A percentile compares a stretch with the other conserved stretches of the same genome.
Evolutionary conservation across 2,113 vertebrate genomes (phyloP).

Genomic region (Psittacus erithacus): DNA sequence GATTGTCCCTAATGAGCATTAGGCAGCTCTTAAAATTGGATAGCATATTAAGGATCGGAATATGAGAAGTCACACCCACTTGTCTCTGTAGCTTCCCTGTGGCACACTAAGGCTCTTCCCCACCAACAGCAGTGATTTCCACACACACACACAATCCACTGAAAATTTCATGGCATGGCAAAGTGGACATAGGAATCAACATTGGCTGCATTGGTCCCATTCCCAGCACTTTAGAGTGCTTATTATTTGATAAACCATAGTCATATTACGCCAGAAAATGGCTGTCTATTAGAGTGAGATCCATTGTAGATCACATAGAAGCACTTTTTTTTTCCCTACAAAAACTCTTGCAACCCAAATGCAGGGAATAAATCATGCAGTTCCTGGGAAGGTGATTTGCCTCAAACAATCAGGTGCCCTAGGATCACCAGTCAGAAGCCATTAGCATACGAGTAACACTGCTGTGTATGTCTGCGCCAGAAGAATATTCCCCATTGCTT

Average conservation of each 20-base stretch:
- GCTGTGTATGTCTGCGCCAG: not conserved
- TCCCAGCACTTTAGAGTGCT: conserved; percentile 15
- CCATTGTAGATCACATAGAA: conserved; percentile 13
- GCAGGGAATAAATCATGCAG: conserved; percentile 25
- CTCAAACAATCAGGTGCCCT: conserved; percentile 1
- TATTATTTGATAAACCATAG: conserved; percentile 34
- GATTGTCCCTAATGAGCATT: conserved; percentile 48
- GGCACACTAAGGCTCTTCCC: not conserved
- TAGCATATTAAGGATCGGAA: conserved; percentile 14
- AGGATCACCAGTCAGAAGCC: not conserved
- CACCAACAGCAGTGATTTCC: not conserved
- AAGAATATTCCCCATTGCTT: not conserved
- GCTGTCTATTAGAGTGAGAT: conserved; percentile 14
- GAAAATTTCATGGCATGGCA: not conserved
- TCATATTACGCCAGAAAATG: not conserved
- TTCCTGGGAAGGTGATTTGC: not conserved
- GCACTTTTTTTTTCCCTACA: not conserved
- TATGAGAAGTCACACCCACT: conserved; percentile 53
- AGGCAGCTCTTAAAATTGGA: conserved; percentile 36
- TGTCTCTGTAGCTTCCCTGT: conserved; percentile 1
- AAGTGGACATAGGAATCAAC: not conserved
- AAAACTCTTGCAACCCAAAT: not conserved
- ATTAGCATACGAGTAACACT: not conserved
- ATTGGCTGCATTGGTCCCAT: not conserved
- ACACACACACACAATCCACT: not conserved